Conservation (phyloP, 1,140 invertebrate species). For the Ceratitis capitata region DNA sequence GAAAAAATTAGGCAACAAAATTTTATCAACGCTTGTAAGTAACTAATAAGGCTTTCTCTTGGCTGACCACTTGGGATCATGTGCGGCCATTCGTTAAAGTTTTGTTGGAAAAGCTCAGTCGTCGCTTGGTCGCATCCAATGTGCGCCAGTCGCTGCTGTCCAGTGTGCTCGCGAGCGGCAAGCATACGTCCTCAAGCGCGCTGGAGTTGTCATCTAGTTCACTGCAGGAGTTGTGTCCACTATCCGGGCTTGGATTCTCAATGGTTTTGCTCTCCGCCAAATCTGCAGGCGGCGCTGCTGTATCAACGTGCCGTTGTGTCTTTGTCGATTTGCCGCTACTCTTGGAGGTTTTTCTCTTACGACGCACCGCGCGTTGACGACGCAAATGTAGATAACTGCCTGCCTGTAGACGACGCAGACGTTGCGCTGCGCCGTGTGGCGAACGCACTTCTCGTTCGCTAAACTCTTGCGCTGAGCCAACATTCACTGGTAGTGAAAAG, state of each 20-base stretch:
- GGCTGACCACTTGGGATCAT: too few species aligned
- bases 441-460: conserved; percentile 57
- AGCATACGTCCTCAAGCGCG: neutral
- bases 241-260: conserved; percentile 55
- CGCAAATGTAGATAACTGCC: conserved; percentile 37
- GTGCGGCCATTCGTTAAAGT: neutral
- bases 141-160: neutral
- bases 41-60: too few species aligned
- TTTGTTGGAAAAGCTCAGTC: conserved; percentile 54
- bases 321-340: conserved; percentile 45
- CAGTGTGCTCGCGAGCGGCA: neutral
- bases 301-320: neutral
- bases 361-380: conserved; percentile 58
- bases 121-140: conserved; percentile 55
- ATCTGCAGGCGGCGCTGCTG: neutral
- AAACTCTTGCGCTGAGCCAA: neutral
- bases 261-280: neutral
- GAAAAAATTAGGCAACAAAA: neutral
- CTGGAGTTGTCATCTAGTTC: conserved; percentile 47
- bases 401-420: neutral
- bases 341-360: conserved; percentile 57
- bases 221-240: conserved; percentile 61
- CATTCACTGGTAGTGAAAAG: neutral
- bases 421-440: conserved; percentile 29
- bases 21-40: neutral